phyloP scores from a whole-genome alignment of 2,797 vertebrate genomes.

The Enteromius mattozi region DNA sequence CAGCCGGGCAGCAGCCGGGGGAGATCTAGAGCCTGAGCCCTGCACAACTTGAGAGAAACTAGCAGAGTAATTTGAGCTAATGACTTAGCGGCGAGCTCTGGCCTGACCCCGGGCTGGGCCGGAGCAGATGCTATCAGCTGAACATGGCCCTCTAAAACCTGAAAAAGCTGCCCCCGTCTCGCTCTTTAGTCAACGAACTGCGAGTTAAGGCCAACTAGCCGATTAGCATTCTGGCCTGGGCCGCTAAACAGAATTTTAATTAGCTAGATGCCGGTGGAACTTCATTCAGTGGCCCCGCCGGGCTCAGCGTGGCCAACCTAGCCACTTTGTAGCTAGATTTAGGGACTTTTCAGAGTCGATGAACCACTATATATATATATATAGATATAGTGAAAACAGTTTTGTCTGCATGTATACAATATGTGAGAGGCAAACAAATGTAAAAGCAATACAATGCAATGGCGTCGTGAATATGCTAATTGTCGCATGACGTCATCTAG shows the following conservation, averaged over 20 bases:
- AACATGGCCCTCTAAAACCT: constrained; percentile 79
- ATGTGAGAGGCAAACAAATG: not conserved
- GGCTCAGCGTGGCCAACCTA: constrained; percentile 60
- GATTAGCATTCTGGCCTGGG: constrained; percentile 83
- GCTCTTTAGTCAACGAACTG: constrained; percentile 57
- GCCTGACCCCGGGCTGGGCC: constrained; percentile 74
- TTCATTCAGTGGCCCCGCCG: constrained; percentile 77
- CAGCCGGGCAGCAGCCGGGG: constrained; percentile 61
- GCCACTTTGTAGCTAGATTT: not conserved
- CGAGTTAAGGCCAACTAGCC: constrained; percentile 70
- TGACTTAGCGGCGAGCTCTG: constrained; percentile 81
- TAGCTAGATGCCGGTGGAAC: constrained; percentile 79
- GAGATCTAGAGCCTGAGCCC: constrained; percentile 70
- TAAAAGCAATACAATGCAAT: not conserved
- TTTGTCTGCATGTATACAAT: not conserved
- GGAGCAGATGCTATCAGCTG: constrained; percentile 80
- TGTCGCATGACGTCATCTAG: not conserved
- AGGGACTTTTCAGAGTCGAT: not conserved
- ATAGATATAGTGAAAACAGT: too few relatives aligned
- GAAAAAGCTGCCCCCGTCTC: constrained; percentile 62
- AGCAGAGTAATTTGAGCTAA: constrained; percentile 83
- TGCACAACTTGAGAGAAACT: constrained; percentile 75
- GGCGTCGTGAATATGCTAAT: not conserved
- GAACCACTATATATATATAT: too few relatives aligned
- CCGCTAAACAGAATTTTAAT: constrained; percentile 85